Base-by-base conservation (phyloP, 2,888 invertebrate genomes). In the Trachelus iudaicus region DNA sequence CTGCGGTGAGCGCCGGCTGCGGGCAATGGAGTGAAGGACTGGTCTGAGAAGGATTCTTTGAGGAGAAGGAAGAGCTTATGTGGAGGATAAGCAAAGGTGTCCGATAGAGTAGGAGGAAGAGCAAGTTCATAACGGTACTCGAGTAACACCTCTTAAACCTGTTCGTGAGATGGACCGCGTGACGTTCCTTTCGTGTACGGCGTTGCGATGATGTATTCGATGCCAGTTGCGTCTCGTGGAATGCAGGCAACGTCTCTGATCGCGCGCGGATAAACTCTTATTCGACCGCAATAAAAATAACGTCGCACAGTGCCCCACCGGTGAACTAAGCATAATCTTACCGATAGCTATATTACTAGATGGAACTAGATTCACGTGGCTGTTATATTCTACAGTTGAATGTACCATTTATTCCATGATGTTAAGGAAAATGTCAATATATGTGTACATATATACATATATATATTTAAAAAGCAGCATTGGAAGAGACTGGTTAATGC, bases 131-230 rank as follows among this genome's bases (percentile, higher is more conserved):
- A 83, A 83, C 83, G 83, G 83, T 79, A 83, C 81, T 80, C 80
- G 79, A 76, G 83, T 83, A 83, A 83, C 83, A 83, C 82, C 83
- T 82, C 83, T 83, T 83, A 83, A 83, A 83, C 83, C 83, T 83
- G 83, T 83, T 83, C 80, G 79, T 71, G 82, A 84, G 85, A 84
- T 83, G 81, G 80, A 82, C 83, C 80, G 83, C 84, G 83, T 84
- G 84, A 85, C 84, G 83, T 84, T 85, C 83, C 82, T 84, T 84
- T 82, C 83, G 84, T 85, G 82, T 83, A 83, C 83, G 81, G 83
- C 83, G 85, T 84, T 84, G 83, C 85, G 85, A 85, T 85, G 85
- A 85, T 85, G 82, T 85, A 85, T 84, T 85, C 84, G 85, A 83
- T 85, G 84, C 84, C 84, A 84, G 82, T 85, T 84, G 84, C 81